A percentile compares a stretch with the other conserved stretches of the same genome.
phyloP scores from a whole-genome alignment of 2,113 vertebrate genomes.

The Clinocottus analis region DNA sequence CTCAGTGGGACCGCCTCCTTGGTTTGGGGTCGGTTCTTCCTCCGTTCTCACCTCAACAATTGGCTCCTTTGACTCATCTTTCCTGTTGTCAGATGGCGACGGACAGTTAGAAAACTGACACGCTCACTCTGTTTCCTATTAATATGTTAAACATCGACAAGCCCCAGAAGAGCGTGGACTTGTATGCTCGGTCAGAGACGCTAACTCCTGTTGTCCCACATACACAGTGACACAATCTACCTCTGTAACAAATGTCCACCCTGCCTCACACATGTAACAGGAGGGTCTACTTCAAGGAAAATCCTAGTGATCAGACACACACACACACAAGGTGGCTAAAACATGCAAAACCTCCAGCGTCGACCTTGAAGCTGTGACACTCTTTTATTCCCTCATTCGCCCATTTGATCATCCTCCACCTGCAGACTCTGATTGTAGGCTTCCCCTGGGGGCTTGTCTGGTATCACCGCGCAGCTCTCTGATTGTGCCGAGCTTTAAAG shows the following conservation, averaged over 20 bases:
- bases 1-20: conserved; percentile 91
- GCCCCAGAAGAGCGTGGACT: not conserved
- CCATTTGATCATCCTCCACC: conserved; percentile 42
- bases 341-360: too few species aligned
- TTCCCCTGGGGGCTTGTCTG: conserved; percentile 15
- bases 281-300: too few species aligned
- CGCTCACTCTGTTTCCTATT: not conserved
- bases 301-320: too few species aligned
- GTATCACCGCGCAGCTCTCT: too few species aligned
- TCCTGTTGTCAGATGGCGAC: conserved; percentile 85
- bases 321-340: too few species aligned
- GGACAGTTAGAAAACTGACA: not conserved
- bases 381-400: too few species aligned
- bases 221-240: too few species aligned
- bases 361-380: too few species aligned
- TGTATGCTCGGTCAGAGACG: too few species aligned
- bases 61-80: conserved; percentile 98
- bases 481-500: conserved; percentile 27
- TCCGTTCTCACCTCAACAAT: conserved; percentile 97
- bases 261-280: too few species aligned
- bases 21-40: conserved; percentile 93
- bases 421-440: conserved; percentile 28
- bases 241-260: too few species aligned
- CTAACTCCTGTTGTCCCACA: too few species aligned
- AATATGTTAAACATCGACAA: not conserved